These are phyloP conservation scores for Minunthozetes semirufus DNA, from an alignment of 2,888 invertebrate genomes.

Conservation along the genomic window DNA sequence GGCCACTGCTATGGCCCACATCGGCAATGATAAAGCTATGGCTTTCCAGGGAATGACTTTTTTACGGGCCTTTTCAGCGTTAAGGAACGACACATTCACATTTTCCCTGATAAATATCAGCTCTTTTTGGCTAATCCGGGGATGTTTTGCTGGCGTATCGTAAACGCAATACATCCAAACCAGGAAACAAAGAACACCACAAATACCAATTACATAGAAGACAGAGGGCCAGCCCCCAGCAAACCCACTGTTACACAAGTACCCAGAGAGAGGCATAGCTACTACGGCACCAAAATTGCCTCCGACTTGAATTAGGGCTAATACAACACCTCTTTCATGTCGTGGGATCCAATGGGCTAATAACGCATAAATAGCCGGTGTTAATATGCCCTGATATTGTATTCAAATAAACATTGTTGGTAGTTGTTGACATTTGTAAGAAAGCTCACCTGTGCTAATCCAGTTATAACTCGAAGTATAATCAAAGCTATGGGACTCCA, in stretches of 20 bases:
- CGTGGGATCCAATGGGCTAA: slow-evolving; percentile 55
- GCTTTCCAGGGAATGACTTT: slow-evolving; percentile 40
- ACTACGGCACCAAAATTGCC: slow-evolving; percentile 48
- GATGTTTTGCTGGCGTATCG: slow-evolving; percentile 46
- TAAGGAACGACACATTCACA: slow-evolving; percentile 19
- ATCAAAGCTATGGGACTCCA: slow-evolving; percentile 39
- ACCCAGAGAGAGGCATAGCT: slow-evolving; percentile 47
- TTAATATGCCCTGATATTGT: slow-evolving; percentile 41
- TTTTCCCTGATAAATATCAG: slow-evolving; percentile 46
- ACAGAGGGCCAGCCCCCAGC: slow-evolving; percentile 36
- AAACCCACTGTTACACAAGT: slow-evolving; percentile 34
- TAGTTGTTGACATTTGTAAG: too few relatives aligned
- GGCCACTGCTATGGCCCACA: slow-evolving; percentile 43
- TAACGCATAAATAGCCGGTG: slow-evolving; percentile 64
- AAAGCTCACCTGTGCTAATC: slow-evolving; percentile 40
- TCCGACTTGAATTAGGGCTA: slow-evolving; percentile 64
- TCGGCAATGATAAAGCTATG: slow-evolving; percentile 41
- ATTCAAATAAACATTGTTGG: not conserved
- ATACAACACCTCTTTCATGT: slow-evolving; percentile 45
- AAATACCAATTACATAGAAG: slow-evolving; percentile 42
- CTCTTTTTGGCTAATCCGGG: slow-evolving; percentile 46
- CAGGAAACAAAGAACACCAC: slow-evolving; percentile 47
- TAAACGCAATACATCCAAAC: slow-evolving; percentile 46
- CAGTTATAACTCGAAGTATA: slow-evolving; percentile 39
- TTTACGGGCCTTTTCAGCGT: not conserved